Percentiles rank a stretch among this genome's conserved stretches.
phyloP scores from a whole-genome alignment of 2,888 invertebrate species.

The Hymenopus coronatus region DNA sequence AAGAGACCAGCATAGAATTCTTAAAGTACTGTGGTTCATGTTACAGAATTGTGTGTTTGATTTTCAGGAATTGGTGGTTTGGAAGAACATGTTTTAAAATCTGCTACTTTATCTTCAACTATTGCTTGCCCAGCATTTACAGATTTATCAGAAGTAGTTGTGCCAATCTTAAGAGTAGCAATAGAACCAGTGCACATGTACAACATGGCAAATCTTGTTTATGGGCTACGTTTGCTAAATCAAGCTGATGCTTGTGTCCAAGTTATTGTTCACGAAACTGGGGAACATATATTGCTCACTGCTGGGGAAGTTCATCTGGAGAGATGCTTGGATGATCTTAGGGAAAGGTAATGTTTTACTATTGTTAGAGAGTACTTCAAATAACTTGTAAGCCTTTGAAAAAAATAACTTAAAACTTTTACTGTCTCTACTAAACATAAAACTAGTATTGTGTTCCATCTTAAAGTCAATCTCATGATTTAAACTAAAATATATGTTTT shows the following conservation, averaged over 20 bases:
- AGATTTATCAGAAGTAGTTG: slow-evolving; percentile 70
- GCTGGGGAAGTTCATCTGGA: slow-evolving; percentile 97
- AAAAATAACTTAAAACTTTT: no score
- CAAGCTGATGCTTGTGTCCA: slow-evolving; percentile 94
- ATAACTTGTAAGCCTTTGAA: no score
- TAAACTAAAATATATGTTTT: no score
- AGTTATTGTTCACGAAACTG: slow-evolving; percentile 86
- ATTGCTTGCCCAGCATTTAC: slow-evolving; percentile 83
- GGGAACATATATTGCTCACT: slow-evolving; percentile 91
- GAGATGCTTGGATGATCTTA: slow-evolving; percentile 90
- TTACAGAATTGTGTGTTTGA: not conserved
- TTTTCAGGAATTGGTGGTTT: slow-evolving; percentile 75
- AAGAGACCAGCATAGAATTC: no score
- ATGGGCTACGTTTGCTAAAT: slow-evolving; percentile 77
- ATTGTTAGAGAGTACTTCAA: no score
- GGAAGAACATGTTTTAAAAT: slow-evolving; percentile 80
- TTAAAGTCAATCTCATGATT: no score
- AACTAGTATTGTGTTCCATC: no score
- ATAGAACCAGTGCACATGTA: slow-evolving; percentile 80
- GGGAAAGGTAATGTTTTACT: slow-evolving; percentile 48
- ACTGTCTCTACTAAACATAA: no score
- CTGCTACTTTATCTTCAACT: slow-evolving; percentile 82
- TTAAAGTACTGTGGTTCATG: not conserved
- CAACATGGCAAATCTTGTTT: slow-evolving; percentile 64
- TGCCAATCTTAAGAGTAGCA: slow-evolving; percentile 91